phyloP scores from a whole-genome alignment of 2,888 invertebrate species.

The Esperia sulphurella region DNA sequence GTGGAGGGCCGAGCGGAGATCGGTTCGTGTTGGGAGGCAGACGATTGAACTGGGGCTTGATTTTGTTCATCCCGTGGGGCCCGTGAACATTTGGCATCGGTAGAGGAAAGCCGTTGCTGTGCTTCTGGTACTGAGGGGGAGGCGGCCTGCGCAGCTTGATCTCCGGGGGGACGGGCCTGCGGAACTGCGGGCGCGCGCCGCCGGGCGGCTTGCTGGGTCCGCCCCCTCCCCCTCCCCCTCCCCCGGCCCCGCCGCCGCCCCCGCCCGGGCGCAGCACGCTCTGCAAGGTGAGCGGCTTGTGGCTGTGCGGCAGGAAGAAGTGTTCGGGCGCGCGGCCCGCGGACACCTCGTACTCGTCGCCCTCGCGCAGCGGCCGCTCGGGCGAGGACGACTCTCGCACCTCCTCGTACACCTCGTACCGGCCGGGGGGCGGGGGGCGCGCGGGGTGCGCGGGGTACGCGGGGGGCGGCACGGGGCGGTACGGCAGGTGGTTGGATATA shows the following conservation, averaged over 20 bases:
- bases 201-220: slow-evolving; percentile 42
- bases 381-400: slow-evolving; percentile 47
- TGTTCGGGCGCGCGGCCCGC: slow-evolving; percentile 45
- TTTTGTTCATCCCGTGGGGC: slow-evolving; percentile 6
- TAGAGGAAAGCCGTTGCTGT: slow-evolving; percentile 49
- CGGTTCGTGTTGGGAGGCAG: slow-evolving; percentile 42
- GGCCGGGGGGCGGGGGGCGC: slow-evolving; percentile 25
- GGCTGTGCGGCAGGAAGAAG: slow-evolving; percentile 55
- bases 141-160: slow-evolving; percentile 64
- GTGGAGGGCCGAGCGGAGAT: slow-evolving; percentile 37
- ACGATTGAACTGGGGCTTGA: slow-evolving; percentile 17
- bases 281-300: slow-evolving; percentile 67
- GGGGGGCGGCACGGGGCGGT: background rate
- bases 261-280: slow-evolving; percentile 57
- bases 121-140: slow-evolving; percentile 43
- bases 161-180: slow-evolving; percentile 67
- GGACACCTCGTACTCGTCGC: slow-evolving; percentile 60
- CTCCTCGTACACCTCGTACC: slow-evolving; percentile 62
- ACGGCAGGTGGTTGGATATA: background rate
- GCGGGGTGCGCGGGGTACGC: background rate
- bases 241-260: slow-evolving; percentile 41
- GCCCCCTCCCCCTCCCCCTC: slow-evolving; percentile 24
- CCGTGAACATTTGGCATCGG: slow-evolving; percentile 53
- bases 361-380: slow-evolving; percentile 55
- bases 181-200: slow-evolving; percentile 54